Evolutionary conservation across 1,140 invertebrate species (phyloP).

Genomic region (Diorhabda sublineata): DNA sequence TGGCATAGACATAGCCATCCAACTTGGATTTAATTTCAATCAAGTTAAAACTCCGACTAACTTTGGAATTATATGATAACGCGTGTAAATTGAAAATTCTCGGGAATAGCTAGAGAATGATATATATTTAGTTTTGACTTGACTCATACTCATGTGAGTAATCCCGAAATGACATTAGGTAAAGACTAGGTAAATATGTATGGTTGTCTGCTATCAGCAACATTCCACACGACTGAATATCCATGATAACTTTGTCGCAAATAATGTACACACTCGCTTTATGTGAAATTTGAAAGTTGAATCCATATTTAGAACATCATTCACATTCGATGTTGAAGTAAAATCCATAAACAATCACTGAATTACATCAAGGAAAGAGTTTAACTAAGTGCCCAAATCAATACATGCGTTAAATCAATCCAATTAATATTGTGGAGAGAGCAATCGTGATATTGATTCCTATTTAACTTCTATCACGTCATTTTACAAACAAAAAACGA

Average conservation of each 20-base stretch:
- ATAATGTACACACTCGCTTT: neutral
- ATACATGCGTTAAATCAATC: no score
- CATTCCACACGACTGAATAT: neutral
- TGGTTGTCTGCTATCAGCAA: neutral
- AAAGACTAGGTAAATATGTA: constrained; percentile 2
- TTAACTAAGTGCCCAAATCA: no score
- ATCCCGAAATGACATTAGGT: neutral
- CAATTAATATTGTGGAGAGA: no score
- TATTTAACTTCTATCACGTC: no score
- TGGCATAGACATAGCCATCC: no score
- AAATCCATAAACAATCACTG: no score
- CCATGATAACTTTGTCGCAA: neutral
- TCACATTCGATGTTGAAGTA: neutral
- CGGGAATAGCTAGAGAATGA: neutral
- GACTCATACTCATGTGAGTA: neutral
- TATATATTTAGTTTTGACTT: neutral
- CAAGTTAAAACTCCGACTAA: neutral
- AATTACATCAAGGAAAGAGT: no score
- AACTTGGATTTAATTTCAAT: neutral
- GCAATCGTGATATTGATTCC: no score
- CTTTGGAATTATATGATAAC: neutral
- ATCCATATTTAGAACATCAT: neutral
- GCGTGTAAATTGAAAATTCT: neutral
- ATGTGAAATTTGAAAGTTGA: neutral
- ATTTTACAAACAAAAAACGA: no score